Conservation (phyloP, 1,140 invertebrate genomes). For the Lordiphosa clarofinis region DNA sequence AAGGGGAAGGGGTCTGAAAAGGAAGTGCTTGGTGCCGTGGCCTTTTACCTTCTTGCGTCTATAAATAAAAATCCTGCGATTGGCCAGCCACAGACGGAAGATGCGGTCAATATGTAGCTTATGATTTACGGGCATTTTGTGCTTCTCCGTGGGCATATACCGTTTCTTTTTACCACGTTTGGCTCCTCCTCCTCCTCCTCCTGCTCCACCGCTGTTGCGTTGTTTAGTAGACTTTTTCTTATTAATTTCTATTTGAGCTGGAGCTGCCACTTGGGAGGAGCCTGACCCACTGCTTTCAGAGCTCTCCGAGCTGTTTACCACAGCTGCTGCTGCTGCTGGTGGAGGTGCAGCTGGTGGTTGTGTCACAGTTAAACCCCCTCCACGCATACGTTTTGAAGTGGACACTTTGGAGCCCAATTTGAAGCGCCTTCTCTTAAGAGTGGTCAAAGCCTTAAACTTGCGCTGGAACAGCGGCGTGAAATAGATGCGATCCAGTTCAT, state of each 20-base stretch:
- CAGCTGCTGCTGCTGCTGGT: background rate
- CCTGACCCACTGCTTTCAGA: conserved; percentile 33
- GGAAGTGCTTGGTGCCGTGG: background rate
- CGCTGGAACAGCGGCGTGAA: conserved; percentile 69
- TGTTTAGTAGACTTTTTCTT: background rate
- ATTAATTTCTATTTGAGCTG: background rate
- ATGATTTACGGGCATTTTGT: conserved; percentile 17
- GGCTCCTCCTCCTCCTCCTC: too few relatives aligned
- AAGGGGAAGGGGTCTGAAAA: background rate
- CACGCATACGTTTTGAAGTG: conserved; percentile 22
- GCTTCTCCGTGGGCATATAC: conserved; percentile 41
- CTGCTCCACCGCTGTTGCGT: background rate
- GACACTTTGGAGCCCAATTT: conserved; percentile 35
- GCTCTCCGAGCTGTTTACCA: conserved; percentile 9
- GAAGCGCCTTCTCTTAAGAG: conserved; percentile 47
- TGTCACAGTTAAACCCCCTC: conserved; percentile 3
- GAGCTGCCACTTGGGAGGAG: too few relatives aligned
- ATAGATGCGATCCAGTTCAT: conserved; percentile 70
- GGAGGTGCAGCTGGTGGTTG: background rate
- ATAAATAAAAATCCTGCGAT: conserved; percentile 65
- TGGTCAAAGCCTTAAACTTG: conserved; percentile 59
- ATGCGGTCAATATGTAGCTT: conserved; percentile 57
- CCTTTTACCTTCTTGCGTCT: conserved; percentile 58
- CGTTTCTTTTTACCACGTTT: conserved; percentile 49
- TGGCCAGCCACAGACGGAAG: conserved; percentile 68